Percentiles rank a stretch among this genome's conserved stretches.
phyloP scores from a whole-genome alignment of 2,888 invertebrate species.

The Caenorhabditis sp. region DNA sequence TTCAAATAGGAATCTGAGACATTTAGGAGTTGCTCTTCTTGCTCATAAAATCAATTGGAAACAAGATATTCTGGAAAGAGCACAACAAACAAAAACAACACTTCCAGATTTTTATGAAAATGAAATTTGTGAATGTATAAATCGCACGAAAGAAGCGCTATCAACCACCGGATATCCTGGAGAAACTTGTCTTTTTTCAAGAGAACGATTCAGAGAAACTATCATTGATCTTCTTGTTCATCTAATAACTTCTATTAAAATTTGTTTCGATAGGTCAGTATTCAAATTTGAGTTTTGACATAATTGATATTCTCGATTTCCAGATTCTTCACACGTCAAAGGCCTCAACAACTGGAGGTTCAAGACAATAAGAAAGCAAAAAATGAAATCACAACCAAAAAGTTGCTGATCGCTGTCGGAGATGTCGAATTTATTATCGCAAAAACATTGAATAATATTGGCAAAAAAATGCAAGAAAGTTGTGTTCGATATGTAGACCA shows the following conservation, averaged over 20 bases:
- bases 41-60: constrained; percentile 67
- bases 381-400: constrained; percentile 53
- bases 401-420: constrained; percentile 65
- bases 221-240: constrained; percentile 58
- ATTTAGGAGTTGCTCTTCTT: constrained; percentile 51
- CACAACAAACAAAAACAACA: constrained; percentile 60
- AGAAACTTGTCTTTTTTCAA: constrained; percentile 65
- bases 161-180: constrained; percentile 59
- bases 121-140: constrained; percentile 64
- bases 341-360: constrained; percentile 22
- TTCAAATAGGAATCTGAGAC: too few relatives aligned
- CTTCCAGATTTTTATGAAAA: constrained; percentile 69
- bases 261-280: constrained; percentile 35
- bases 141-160: constrained; percentile 57
- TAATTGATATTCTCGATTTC: too few relatives aligned
- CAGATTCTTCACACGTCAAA: constrained; percentile 27
- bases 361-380: constrained; percentile 4
- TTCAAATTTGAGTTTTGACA: too few relatives aligned
- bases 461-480: constrained; percentile 62
- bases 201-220: constrained; percentile 61
- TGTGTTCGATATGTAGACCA: constrained; percentile 65
- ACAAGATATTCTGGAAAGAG: constrained; percentile 57
- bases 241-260: constrained; percentile 51
- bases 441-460: constrained; percentile 60
- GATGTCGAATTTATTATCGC: constrained; percentile 68